Evolutionary conservation across 2,113 vertebrate species (phyloP).

Genomic region (Menura novaehollandiae): DNA sequence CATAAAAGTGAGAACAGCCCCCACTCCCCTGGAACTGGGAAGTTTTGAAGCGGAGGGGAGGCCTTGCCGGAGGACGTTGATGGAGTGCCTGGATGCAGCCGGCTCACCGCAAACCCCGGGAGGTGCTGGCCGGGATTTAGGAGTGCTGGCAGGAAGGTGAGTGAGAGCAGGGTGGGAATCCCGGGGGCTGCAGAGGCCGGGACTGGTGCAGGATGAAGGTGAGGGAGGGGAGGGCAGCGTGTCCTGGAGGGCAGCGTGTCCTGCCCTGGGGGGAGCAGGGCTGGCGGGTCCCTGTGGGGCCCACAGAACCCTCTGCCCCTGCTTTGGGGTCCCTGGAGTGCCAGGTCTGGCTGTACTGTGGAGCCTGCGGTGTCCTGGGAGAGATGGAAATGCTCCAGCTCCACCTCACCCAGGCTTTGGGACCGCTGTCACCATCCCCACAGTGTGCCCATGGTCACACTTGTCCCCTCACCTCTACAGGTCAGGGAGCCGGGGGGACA

Average conservation of each 20-base stretch:
- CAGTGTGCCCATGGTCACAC: fast-evolving
- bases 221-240: neutral
- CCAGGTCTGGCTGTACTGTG: neutral
- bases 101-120: neutral
- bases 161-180: neutral
- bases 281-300: neutral
- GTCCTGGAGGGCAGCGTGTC: neutral
- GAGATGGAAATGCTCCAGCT: neutral
- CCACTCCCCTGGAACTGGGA: neutral
- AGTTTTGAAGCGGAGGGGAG: neutral
- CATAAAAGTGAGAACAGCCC: neutral
- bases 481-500: fast-evolving
- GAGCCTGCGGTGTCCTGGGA: neutral
- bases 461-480: too few relatives aligned
- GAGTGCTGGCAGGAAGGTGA: neutral
- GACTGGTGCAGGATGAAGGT: neutral
- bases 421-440: neutral
- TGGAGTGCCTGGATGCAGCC: neutral
- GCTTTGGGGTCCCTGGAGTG: too few relatives aligned
- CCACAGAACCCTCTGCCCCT: neutral
- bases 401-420: neutral
- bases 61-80: neutral
- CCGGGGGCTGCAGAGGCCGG: neutral
- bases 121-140: neutral
- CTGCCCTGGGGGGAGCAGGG: neutral